phyloP scores from a whole-genome alignment of 2,113 vertebrate species.

The Aldabrachelys gigantea region DNA sequence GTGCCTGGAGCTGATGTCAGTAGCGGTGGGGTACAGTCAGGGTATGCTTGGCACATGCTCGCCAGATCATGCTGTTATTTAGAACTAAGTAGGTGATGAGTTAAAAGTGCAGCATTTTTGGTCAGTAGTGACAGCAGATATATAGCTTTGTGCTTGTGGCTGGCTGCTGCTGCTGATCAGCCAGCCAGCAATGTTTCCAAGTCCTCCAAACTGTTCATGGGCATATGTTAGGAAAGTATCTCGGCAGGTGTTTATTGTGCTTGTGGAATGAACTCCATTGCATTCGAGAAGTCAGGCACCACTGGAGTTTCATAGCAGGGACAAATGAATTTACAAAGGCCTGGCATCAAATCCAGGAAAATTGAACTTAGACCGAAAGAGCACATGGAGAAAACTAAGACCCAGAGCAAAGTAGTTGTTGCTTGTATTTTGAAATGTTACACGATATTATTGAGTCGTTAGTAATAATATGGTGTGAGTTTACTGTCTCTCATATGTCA shows the following conservation, averaged over 20 bases:
- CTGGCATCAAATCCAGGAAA: neutral
- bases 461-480: neutral
- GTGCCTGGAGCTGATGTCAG: neutral
- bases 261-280: accelerated
- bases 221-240: accelerated
- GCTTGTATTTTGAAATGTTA: conserved; percentile 5
- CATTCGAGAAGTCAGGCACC: neutral
- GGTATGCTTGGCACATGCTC: neutral
- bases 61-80: neutral
- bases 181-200: neutral
- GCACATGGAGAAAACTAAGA: neutral
- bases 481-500: conserved; percentile 1
- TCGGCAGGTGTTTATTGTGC: neutral
- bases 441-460: neutral
- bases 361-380: no score
- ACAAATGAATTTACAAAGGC: neutral
- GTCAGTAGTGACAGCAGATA: neutral
- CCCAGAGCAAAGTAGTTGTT: neutral
- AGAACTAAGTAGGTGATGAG: neutral
- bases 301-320: neutral
- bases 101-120: no score
- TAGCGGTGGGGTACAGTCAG: neutral
- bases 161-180: neutral
- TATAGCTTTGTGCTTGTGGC: neutral
- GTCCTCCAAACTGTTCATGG: neutral